A percentile compares a stretch with the other conserved stretches of the same genome.
Evolutionary conservation across 2,888 invertebrate genomes (phyloP).

Genomic region (Amphiduros pacificus): DNA sequence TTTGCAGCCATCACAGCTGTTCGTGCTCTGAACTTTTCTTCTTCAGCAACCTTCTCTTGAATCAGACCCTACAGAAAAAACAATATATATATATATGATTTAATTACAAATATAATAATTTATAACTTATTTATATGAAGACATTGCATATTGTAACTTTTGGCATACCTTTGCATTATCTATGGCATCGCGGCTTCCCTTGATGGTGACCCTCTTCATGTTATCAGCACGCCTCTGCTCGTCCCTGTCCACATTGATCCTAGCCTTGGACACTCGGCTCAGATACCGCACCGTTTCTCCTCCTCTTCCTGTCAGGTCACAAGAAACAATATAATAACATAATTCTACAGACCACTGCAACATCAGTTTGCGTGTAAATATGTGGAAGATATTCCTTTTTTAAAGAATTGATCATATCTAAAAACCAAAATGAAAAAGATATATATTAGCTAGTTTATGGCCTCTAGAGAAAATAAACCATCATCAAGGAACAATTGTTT

Average conservation of each 20-base stretch:
- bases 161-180: conserved; percentile 28
- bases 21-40: conserved; percentile 58
- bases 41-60: conserved; percentile 69
- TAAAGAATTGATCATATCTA: no score
- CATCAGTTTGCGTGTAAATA: no score
- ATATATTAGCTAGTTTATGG: no score
- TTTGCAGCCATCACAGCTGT: conserved; percentile 36
- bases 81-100: neutral
- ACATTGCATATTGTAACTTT: neutral
- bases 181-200: conserved; percentile 24
- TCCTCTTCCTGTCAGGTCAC: conserved; percentile 64
- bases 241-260: conserved; percentile 42
- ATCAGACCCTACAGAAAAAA: conserved; percentile 63
- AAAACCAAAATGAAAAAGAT: no score
- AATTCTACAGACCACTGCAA: no score
- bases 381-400: no score
- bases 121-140: neutral
- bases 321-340: no score
- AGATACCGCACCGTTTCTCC: conserved; percentile 76
- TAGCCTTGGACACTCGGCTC: conserved; percentile 73
- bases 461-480: no score
- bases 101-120: neutral
- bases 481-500: no score
- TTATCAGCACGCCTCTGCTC: conserved; percentile 21
- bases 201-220: conserved; percentile 19